Evolutionary conservation across 2,113 vertebrate genomes (phyloP).

Genomic region (Bubo blakistoni): DNA sequence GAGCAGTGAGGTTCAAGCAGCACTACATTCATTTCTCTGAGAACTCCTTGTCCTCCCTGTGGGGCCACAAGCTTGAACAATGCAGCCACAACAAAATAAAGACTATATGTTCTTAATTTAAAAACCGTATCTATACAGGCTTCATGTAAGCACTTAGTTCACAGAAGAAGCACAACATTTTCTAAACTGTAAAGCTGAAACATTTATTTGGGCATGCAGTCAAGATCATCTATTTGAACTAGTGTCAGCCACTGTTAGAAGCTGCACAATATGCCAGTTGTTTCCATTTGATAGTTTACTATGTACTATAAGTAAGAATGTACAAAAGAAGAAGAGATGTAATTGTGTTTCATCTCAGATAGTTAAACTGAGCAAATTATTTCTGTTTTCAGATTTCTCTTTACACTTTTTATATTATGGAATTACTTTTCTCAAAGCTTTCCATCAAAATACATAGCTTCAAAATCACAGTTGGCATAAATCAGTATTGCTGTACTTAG

Average conservation of each 20-base stretch:
- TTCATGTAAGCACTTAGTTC: not conserved
- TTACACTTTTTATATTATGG: not conserved
- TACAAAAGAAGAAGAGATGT: constrained; percentile 27
- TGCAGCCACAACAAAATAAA: not conserved
- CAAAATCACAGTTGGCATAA: not conserved
- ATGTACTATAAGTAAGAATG: constrained; percentile 1
- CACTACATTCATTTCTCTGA: not conserved
- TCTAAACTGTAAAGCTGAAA: not conserved
- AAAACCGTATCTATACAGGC: not conserved
- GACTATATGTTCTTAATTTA: not conserved
- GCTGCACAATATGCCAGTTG: constrained; percentile 5
- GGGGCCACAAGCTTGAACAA: not conserved
- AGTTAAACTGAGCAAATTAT: constrained; percentile 4
- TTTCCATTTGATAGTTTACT: not conserved
- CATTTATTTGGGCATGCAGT: constrained; percentile 17
- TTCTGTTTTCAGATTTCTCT: not conserved
- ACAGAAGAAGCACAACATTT: not conserved
- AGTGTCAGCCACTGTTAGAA: constrained; percentile 26
- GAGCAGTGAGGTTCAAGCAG: not conserved
- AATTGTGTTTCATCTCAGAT: constrained; percentile 15
- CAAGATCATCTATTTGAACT: constrained; percentile 38
- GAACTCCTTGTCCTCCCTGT: not conserved
- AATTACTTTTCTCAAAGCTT: not conserved
- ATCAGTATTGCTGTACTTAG: not conserved
- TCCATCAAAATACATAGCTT: not conserved